phyloP scores from a whole-genome alignment of 1,140 invertebrate genomes.

The Cryptotermes secundus region DNA sequence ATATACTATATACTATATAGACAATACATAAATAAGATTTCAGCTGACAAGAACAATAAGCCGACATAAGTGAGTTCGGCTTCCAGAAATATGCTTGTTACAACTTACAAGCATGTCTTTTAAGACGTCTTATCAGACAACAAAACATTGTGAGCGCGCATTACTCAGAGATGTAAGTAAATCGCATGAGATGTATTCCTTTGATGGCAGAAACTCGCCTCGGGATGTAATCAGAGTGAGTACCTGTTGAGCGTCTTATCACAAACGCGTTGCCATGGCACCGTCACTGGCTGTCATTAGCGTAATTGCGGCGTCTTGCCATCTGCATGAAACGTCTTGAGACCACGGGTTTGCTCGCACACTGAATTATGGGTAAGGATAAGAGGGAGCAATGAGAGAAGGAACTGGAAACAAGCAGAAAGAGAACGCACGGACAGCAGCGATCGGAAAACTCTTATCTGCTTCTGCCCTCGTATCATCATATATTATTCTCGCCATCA shows the following conservation, averaged over 20 bases:
- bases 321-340: background rate
- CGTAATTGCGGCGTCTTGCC: background rate
- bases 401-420: no score
- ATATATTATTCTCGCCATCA: no score
- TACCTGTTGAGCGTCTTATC: conserved; percentile 8
- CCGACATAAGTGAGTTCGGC: background rate
- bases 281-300: background rate
- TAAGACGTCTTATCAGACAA: background rate
- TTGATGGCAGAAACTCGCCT: background rate
- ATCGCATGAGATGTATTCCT: background rate
- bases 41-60: no score
- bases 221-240: background rate
- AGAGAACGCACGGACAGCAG: no score
- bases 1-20: no score
- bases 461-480: no score
- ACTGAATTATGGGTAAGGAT: background rate
- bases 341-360: background rate
- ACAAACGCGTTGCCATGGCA: no score
- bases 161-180: background rate
- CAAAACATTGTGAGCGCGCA: conserved; percentile 1
- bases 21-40: no score
- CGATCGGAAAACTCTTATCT: no score
- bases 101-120: background rate
- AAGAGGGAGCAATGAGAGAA: no score
- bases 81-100: background rate